Evolutionary conservation across 1,140 invertebrate species (phyloP), one percentile per base, ranked within the genome.

Genomic region (Bombus waltoni): DNA sequence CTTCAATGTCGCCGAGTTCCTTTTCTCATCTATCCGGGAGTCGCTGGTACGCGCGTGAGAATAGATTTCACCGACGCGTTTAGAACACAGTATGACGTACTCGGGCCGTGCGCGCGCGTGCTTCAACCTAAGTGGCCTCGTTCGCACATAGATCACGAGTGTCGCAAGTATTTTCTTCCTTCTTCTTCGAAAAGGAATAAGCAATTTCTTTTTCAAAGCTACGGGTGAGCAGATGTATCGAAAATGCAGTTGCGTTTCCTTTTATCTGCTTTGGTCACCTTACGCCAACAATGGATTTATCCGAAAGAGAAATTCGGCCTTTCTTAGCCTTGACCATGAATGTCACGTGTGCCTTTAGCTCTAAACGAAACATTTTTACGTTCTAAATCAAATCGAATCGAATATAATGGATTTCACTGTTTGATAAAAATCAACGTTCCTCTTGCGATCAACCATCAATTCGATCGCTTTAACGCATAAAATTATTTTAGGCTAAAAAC

Each of bases 21-120:
- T 57, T 88, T 87, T 83, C 40, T 86, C 66, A 35, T 70, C 62
- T 59, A 74, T 77, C 57, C 57, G 59, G 79, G 74, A 70, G 73
- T 74, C 15, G 22, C 40, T 72, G 9, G 53, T 57, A 32, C 47
- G 44, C 47, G n/a, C 68, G 47, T 76, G 40, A 87, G 87, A 88
- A 88, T 87, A 74, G 74, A 57, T 74, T 57, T 86, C 85, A 79
- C 59, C 74, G 47, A 86, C 79, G 72, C 38, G 74, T 73, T 79
- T 83, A 87, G 85, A 87, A 83, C 59, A 75, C 28, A 59, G 38
- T 28, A 73, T 42, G 73, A 82, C 70, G 70, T 72, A 42, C 40
- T 8, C 11, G 25, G 18, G 10, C n/a, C 2, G 40, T n/a, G 73
- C 44, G 47, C 47, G 40, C 70, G 32, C 47, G 47, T 35, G 6